Percentiles rank a stretch among this genome's conserved stretches.
These are phyloP conservation scores for Pinna nobilis DNA, from an alignment of 1,140 invertebrate species.

Conservation along the genomic window DNA sequence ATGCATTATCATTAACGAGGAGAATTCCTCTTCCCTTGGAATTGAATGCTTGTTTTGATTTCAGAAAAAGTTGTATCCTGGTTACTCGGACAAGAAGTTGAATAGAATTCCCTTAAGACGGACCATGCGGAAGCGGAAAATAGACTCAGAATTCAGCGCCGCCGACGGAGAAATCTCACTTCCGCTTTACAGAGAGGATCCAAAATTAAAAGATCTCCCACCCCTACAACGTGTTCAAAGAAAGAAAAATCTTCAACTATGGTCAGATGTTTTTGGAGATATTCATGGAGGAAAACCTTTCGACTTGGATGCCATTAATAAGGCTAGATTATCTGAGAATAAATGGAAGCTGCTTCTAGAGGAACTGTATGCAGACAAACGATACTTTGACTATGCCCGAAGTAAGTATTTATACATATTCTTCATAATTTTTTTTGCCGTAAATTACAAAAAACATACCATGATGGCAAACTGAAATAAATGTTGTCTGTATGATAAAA, in stretches of 20 bases:
- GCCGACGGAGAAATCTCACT: constrained; percentile 24
- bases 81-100: not conserved
- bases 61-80: not conserved
- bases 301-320: constrained; percentile 38
- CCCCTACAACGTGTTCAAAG: constrained; percentile 46
- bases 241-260: constrained; percentile 39
- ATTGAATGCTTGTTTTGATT: not conserved
- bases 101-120: constrained; percentile 15
- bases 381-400: constrained; percentile 60
- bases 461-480: not conserved
- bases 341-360: constrained; percentile 54
- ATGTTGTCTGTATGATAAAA: no score
- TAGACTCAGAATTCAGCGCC: constrained; percentile 1
- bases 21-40: not conserved
- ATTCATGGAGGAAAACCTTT: constrained; percentile 35
- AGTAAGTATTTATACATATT: constrained; percentile 38
- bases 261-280: constrained; percentile 46
- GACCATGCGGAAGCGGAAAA: not conserved
- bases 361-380: constrained; percentile 61
- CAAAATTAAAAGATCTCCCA: constrained; percentile 37
- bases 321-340: constrained; percentile 45
- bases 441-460: not conserved
- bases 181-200: constrained; percentile 34
- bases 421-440: not conserved
- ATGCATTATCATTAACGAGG: not conserved